Base-by-base conservation (phyloP, 2,797 vertebrate species). In the Hippoglossus hippoglossus region DNA sequence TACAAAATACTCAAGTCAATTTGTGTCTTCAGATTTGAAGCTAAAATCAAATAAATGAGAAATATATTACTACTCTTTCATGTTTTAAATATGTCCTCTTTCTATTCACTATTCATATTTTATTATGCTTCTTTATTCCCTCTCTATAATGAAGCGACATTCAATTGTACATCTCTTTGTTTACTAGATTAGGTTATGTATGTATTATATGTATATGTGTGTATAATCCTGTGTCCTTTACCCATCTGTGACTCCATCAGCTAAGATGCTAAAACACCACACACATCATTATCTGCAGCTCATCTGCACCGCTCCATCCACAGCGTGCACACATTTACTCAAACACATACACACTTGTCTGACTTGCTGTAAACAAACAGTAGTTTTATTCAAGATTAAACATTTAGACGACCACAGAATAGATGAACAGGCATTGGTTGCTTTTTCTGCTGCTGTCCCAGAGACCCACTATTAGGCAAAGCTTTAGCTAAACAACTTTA, bases 361-460 rank as follows among this genome's bases (percentile, higher is more conserved):
- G 68, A 83, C 64, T 79, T 87, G 81, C 77, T 88, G 84, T 91
- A 92, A 92, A 91, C 89, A 91, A 93, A 92, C 81, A 86, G 77
- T 72, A 83, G 74, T 91, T 92, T 93, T 94, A 92, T 93, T 93
- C 76, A 82, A 88, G 90, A 91, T 93, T 93, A 81, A 90, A 93
- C 92, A 94, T 86, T 90, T 84, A 92, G 91, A 93, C 84, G 83
- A 93, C 78, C 89, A 92, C 90, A 92, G 87, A 91, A 86, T 88
- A 89, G 88, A 90, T 91, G 91, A 93, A 93, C 93, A 94, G 84
- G 91, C 92, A 93, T 93, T 89, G 67, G 83, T 66, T 80, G 81
- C 78, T 88, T 81, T 82, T 89, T 87, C 83, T 83, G 84, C 85
- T 89, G 81, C 84, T 87, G 90, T 75, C 68, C 76, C 67, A 78